These are phyloP conservation scores for Speoplatyrhinus poulsoni DNA, from an alignment of 2,113 vertebrate species.

Conservation along the genomic window DNA sequence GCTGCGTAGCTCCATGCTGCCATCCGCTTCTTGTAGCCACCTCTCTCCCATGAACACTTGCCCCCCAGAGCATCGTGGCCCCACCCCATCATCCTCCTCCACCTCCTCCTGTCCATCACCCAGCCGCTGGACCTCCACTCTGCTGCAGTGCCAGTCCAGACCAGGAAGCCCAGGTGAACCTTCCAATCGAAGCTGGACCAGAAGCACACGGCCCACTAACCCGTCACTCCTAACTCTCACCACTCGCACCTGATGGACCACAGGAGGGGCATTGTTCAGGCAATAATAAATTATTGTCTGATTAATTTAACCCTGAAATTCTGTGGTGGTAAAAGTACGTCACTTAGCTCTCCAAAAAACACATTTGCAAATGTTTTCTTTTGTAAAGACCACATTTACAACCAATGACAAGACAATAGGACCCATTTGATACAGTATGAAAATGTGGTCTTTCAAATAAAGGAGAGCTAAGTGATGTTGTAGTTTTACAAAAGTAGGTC, in stretches of 20 bases:
- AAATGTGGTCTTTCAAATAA: no score
- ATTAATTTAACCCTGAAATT: neutral
- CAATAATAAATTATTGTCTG: neutral
- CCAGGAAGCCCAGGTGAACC: slow-evolving; percentile 56
- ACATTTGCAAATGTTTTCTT: no score
- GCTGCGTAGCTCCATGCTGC: slow-evolving; percentile 60
- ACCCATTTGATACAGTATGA: no score
- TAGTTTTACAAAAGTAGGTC: no score
- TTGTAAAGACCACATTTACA: no score
- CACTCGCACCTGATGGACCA: slow-evolving; percentile 29
- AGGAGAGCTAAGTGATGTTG: no score
- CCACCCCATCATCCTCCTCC: neutral
- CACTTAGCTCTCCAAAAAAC: no score
- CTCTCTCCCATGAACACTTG: slow-evolving; percentile 62
- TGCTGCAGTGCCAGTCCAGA: slow-evolving; percentile 68
- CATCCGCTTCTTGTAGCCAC: slow-evolving; percentile 64
- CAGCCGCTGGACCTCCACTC: slow-evolving; percentile 46
- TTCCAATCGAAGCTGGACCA: slow-evolving; percentile 66
- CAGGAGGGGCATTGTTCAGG: neutral
- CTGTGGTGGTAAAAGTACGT: no score
- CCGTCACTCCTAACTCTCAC: slow-evolving; percentile 21
- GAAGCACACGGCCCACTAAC: slow-evolving; percentile 50
- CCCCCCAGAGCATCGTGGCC: neutral
- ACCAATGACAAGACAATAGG: no score
- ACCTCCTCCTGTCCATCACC: neutral